Evolutionary conservation across 2,113 vertebrate genomes (phyloP).

Genomic region (Pantherophis guttatus): DNA sequence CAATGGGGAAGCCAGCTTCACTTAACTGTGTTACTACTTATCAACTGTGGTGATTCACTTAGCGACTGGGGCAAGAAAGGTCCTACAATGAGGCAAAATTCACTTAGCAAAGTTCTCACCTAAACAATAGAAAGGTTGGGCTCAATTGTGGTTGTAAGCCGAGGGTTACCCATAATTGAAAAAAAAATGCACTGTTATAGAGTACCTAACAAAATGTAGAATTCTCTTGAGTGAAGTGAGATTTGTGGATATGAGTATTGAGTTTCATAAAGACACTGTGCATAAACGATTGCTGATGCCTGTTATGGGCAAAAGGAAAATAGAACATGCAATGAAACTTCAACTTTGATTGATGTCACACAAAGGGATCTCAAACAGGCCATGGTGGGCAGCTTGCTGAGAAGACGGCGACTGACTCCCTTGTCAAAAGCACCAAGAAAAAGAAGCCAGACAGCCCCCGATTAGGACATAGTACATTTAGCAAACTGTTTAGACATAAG

Average conservation of each 20-base stretch:
- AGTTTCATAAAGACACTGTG: too few relatives aligned
- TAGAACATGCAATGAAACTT: slow-evolving; percentile 35
- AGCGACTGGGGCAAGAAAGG: neutral
- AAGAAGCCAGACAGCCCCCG: slow-evolving; percentile 76
- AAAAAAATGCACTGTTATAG: neutral
- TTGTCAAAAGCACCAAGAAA: slow-evolving; percentile 73
- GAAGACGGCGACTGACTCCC: slow-evolving; percentile 69
- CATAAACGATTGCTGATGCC: neutral
- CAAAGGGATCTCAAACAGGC: slow-evolving; percentile 64
- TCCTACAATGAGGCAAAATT: neutral
- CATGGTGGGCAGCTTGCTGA: slow-evolving; percentile 64
- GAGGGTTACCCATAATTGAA: neutral
- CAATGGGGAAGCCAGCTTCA: neutral
- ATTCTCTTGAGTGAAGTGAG: neutral
- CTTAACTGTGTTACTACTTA: neutral
- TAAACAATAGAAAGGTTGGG: neutral
- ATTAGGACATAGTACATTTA: slow-evolving; percentile 73
- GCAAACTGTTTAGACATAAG: slow-evolving; percentile 89
- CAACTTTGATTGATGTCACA: slow-evolving; percentile 57
- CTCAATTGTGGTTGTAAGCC: neutral
- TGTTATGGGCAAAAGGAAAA: slow-evolving; percentile 12
- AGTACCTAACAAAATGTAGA: neutral
- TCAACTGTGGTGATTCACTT: neutral
- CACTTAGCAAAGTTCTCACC: neutral
- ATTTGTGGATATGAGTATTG: neutral